Percentiles rank a stretch among this genome's conserved stretches.
phyloP scores from a whole-genome alignment of 2,888 invertebrate genomes.

The Idaea straminata region DNA sequence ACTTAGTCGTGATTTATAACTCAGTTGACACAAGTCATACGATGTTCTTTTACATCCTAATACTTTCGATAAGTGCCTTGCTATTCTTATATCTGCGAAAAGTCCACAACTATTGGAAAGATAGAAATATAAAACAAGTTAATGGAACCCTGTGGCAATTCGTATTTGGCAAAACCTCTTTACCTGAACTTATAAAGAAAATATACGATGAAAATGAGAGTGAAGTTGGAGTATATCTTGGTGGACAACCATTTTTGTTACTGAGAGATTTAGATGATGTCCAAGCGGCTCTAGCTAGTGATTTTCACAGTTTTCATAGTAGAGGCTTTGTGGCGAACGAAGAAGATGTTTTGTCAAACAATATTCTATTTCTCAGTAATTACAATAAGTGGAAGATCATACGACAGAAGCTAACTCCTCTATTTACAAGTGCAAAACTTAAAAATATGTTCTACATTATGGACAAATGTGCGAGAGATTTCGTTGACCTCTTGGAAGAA shows the following conservation, averaged over 20 bases:
- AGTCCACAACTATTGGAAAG: constrained; percentile 48
- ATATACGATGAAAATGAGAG: constrained; percentile 46
- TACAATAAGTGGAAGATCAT: constrained; percentile 58
- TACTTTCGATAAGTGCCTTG: neutral
- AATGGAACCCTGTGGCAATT: constrained; percentile 43
- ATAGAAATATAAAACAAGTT: constrained; percentile 44
- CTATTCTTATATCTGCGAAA: neutral
- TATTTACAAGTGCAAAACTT: constrained; percentile 57
- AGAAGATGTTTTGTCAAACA: constrained; percentile 52
- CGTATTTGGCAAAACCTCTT: constrained; percentile 40
- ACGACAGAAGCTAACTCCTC: constrained; percentile 59
- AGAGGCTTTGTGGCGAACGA: constrained; percentile 48
- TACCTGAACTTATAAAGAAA: constrained; percentile 49
- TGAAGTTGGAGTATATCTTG: constrained; percentile 44
- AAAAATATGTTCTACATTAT: constrained; percentile 63
- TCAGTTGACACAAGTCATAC: neutral
- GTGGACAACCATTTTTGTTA: constrained; percentile 43
- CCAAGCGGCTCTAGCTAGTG: constrained; percentile 47
- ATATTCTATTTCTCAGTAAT: constrained; percentile 51
- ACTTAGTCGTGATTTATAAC: neutral
- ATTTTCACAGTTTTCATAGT: constrained; percentile 53
- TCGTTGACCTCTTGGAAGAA: constrained; percentile 41
- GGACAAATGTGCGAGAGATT: constrained; percentile 52
- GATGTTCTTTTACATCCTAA: neutral
- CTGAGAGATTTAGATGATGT: constrained; percentile 52